Percentiles rank a stretch among this genome's conserved stretches.
These are phyloP conservation scores for Alosa sapidissima DNA, from an alignment of 2,797 vertebrate genomes.

Conservation along the genomic window DNA sequence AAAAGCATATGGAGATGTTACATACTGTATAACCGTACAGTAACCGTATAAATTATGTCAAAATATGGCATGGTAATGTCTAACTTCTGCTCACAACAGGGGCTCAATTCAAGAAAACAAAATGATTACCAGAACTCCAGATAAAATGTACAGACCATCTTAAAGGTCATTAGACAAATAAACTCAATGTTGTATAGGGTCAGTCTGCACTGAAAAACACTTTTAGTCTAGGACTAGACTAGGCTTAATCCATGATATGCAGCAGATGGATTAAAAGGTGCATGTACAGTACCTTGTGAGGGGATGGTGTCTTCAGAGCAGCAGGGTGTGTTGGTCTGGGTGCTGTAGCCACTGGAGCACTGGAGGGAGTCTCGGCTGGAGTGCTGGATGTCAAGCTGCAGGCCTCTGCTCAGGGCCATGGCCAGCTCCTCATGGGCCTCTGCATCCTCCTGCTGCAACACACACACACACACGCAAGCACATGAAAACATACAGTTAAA, in stretches of 20 bases:
- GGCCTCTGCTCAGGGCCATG: slow-evolving; percentile 79
- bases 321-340: slow-evolving; percentile 89
- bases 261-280: neutral
- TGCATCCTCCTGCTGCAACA: slow-evolving; percentile 77
- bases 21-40: neutral
- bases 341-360: slow-evolving; percentile 92
- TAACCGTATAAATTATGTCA: neutral
- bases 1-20: slow-evolving; percentile 18
- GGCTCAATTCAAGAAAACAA: too few species aligned
- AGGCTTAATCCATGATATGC: too few species aligned
- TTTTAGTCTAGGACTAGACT: too few species aligned
- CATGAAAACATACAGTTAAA: neutral
- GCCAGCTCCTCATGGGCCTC: slow-evolving; percentile 83
- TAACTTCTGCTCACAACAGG: neutral
- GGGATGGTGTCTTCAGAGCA: slow-evolving; percentile 89
- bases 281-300: slow-evolving; percentile 76
- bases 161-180: too few species aligned
- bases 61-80: neutral
- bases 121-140: neutral
- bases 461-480: slow-evolving; percentile 34
- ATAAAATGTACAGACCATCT: neutral
- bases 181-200: too few species aligned
- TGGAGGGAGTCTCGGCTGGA: slow-evolving; percentile 90
- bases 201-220: too few species aligned
- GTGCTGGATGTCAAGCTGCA: slow-evolving; percentile 86